A percentile compares a stretch with the other conserved stretches of the same genome.
phyloP scores from a whole-genome alignment of 2,888 invertebrate species.

The Automeris io region DNA sequence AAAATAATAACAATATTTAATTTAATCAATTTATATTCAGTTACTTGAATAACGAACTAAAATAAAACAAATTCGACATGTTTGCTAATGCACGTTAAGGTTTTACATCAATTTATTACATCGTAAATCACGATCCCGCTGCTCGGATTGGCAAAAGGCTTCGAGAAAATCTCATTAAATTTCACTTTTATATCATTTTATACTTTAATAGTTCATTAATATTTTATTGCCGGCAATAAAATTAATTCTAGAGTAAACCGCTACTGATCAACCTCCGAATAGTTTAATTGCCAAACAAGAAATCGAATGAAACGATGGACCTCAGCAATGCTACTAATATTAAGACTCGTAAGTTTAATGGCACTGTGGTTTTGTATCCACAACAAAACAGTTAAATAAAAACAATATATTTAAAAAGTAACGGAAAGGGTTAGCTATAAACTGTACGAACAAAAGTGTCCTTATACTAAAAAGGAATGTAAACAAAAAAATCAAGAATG shows the following conservation, averaged over 20 bases:
- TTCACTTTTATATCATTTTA: conserved; percentile 73
- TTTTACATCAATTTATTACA: conserved; percentile 58
- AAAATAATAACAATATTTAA: conserved; percentile 27
- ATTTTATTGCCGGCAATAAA: conserved; percentile 68
- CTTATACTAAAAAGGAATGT: conserved; percentile 55
- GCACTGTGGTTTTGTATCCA: conserved; percentile 24
- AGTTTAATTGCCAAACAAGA: conserved; percentile 43
- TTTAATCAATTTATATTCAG: conserved; percentile 10
- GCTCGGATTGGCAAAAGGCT: conserved; percentile 52
- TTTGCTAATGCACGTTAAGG: conserved; percentile 34
- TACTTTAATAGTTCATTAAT: conserved; percentile 73
- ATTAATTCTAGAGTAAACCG: conserved; percentile 71
- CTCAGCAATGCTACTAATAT: conserved; percentile 16
- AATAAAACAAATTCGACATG: conserved; percentile 11
- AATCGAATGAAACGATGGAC: conserved; percentile 18
- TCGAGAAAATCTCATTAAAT: conserved; percentile 61
- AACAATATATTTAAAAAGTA: conserved; percentile 52
- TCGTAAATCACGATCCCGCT: conserved; percentile 56
- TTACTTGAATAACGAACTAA: neutral
- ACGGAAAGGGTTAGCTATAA: conserved; percentile 69
- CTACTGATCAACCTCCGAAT: conserved; percentile 59
- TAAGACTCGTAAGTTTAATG: too few relatives aligned
- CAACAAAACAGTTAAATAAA: conserved; percentile 40
- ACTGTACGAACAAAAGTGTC: conserved; percentile 59
- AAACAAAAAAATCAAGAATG: conserved; percentile 54